phyloP scores from a whole-genome alignment of 2,797 vertebrate species.

The Synanceia verrucosa region DNA sequence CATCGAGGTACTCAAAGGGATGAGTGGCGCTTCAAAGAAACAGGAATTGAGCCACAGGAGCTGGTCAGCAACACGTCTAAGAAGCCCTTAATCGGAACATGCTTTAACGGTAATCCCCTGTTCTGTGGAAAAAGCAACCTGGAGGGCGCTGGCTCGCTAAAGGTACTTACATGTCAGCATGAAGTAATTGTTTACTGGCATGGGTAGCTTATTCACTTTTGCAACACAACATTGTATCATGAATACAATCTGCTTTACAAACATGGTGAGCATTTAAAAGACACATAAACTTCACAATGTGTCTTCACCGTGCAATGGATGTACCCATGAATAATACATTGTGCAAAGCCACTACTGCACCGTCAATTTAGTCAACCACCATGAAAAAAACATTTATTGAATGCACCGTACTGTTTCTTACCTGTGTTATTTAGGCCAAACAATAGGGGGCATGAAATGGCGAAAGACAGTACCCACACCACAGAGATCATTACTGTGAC shows the following conservation, averaged over 20 bases:
- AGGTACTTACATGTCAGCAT: neutral
- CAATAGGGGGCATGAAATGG: conserved; percentile 96
- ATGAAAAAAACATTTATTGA: neutral
- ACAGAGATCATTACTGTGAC: conserved; percentile 97
- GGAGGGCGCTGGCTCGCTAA: neutral
- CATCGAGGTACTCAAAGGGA: conserved; percentile 35
- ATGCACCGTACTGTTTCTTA: conserved; percentile 64
- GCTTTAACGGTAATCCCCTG: conserved; percentile 15
- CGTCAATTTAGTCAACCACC: neutral
- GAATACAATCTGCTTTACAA: no score
- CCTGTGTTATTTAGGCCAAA: conserved; percentile 98
- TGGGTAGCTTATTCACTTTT: neutral
- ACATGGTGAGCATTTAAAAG: neutral
- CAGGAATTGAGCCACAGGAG: conserved; percentile 7
- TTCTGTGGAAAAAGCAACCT: conserved; percentile 5
- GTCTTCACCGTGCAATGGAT: neutral
- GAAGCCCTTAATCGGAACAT: conserved; percentile 23
- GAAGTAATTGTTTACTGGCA: neutral
- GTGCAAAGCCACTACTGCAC: neutral
- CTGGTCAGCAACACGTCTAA: conserved; percentile 30
- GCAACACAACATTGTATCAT: neutral
- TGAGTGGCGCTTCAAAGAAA: conserved; percentile 49
- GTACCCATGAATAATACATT: conserved; percentile 15
- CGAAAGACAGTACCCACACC: conserved; percentile 97
- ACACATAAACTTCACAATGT: neutral